Conservation (phyloP, 2,888 invertebrate species). For the Oxytorus armatus region DNA sequence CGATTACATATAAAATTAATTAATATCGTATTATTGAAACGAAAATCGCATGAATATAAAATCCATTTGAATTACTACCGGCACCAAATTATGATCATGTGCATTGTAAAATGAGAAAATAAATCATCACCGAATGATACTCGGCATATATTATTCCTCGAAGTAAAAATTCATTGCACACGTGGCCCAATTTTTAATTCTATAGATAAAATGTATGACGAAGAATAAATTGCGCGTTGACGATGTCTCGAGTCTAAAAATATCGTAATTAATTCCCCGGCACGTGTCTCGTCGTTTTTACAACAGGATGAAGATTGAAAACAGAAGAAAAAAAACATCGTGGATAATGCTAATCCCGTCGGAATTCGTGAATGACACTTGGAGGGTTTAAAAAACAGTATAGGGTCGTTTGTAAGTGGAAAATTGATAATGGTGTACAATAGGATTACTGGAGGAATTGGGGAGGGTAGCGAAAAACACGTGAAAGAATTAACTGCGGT, state of each 20-base stretch:
- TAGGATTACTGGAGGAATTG: background rate
- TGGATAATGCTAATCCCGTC: constrained; percentile 3
- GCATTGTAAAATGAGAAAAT: too few relatives aligned
- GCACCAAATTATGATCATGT: too few relatives aligned
- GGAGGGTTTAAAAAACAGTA: background rate
- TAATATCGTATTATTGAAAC: too few relatives aligned
- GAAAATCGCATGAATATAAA: too few relatives aligned
- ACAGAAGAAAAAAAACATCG: background rate
- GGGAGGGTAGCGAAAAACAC: constrained; percentile 25
- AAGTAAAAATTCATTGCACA: too few relatives aligned
- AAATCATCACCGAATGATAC: too few relatives aligned
- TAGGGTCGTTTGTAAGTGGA: too few relatives aligned
- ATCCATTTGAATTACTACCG: too few relatives aligned
- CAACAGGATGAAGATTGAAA: background rate
- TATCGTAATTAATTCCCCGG: constrained; percentile 12
- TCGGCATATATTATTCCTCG: too few relatives aligned
- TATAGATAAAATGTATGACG: too few relatives aligned
- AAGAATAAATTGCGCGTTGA: constrained; percentile 8
- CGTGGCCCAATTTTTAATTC: too few relatives aligned
- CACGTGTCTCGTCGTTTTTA: constrained; percentile 14
- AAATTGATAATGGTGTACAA: constrained; percentile 27
- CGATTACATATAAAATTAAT: too few relatives aligned
- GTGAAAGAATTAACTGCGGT: constrained; percentile 3
- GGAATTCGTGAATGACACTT: constrained; percentile 33
- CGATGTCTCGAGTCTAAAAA: background rate